Percentiles rank a stretch among this genome's conserved stretches.
phyloP scores from a whole-genome alignment of 1,140 invertebrate species.

The Pogonognathellus flavescens region DNA sequence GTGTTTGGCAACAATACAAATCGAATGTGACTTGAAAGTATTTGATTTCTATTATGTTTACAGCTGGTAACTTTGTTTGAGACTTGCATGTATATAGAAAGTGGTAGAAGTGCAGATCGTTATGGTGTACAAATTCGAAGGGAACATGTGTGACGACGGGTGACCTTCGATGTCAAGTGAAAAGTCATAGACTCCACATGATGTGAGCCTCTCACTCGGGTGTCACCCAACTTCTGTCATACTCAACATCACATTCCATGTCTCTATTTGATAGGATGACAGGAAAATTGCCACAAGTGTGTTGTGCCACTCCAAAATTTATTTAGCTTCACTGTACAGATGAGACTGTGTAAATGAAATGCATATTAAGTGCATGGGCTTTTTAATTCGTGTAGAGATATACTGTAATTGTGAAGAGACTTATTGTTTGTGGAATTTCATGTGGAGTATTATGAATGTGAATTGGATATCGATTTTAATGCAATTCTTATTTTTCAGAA shows the following conservation, averaged over 20 bases:
- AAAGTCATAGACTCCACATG: slow-evolving; percentile 43
- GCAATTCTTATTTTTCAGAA: slow-evolving; percentile 74
- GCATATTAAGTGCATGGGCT: not conserved
- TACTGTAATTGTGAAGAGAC: too few species aligned
- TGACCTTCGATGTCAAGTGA: slow-evolving; percentile 34
- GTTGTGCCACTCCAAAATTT: too few species aligned
- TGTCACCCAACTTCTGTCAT: slow-evolving; percentile 51
- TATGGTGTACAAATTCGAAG: not conserved
- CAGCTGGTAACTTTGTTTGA: not conserved
- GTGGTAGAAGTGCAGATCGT: not conserved
- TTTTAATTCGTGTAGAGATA: too few species aligned
- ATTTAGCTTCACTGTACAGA: too few species aligned
- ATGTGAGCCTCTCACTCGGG: slow-evolving; percentile 31
- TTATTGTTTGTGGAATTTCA: too few species aligned
- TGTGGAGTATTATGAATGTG: too few species aligned
- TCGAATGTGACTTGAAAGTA: not conserved
- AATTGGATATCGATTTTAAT: not conserved
- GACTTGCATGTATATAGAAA: not conserved
- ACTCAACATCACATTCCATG: slow-evolving; percentile 39
- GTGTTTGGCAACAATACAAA: slow-evolving; percentile 17
- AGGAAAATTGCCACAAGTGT: slow-evolving; percentile 19
- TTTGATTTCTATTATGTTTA: slow-evolving; percentile 2
- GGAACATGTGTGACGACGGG: slow-evolving; percentile 1
- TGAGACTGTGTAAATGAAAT: not conserved
- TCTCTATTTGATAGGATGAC: slow-evolving; percentile 44